Base-by-base conservation (phyloP, 2,888 invertebrate species). In the Scaptomyza cyrtandrae region DNA sequence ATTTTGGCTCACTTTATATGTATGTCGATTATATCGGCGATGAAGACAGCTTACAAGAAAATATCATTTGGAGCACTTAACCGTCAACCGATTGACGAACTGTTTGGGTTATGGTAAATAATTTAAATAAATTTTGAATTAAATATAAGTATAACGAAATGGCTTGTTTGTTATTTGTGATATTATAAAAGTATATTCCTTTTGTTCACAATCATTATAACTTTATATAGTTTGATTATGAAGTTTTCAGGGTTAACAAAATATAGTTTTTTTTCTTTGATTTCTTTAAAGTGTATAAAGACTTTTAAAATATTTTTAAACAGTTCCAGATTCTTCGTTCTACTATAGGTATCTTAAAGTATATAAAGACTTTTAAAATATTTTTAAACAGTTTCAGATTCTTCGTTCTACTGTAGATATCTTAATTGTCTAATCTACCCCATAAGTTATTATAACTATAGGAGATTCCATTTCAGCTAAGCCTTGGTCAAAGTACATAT, bases 11-110 rank as follows among this genome's bases (percentile, higher is more conserved):
- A 35, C 35, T 19, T 1, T 19, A 35, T 14, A n/a, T 61, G 56
- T 60, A 14, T 35, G 66, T 58, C 41, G 52, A 27, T 48, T 57
- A 61, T 46, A 61, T 46, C 33, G n/a, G 11, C 11, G 14, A 13
- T 10, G 46, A 33, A 77, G 86, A 75, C 83, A 84, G 70, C 56
- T 65, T 44, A 79, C 85, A 78, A 60, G 72, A 48, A 75, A 80
- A 77, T 78, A 75, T 79, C 75, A 83, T 86, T 86, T 77, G 44
- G 60, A 53, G 46, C 53, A 31, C 35, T 64, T 48, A 43, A 52
- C 35, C 44, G 65, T 45, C 54, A 61, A 41, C 31, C 43, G 46
- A 58, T 66, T 70, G 61, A 55, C 52, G 39, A 7, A 39, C 33
- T 64, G 72, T 77, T 72, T 77, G 52, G 61, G 29, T 72, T 57